A percentile compares a stretch with the other conserved stretches of the same genome.
These are phyloP conservation scores for Mustela lutreola DNA, from an alignment of 2,113 vertebrate species.

Conservation along the genomic window DNA sequence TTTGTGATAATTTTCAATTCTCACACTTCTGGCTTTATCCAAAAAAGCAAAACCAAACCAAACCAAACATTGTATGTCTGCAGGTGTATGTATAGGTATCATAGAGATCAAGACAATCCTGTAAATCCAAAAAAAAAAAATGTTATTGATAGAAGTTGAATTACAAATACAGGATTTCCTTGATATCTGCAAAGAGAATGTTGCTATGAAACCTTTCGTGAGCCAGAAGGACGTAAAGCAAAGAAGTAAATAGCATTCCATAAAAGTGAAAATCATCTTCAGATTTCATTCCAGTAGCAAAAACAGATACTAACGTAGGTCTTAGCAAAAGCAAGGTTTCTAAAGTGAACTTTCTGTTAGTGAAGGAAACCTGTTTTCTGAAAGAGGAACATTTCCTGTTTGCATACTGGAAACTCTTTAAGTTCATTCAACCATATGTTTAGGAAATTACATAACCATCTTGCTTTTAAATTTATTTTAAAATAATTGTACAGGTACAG, in stretches of 20 bases:
- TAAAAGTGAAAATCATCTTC: background rate
- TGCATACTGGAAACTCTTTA: background rate
- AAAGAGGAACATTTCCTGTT: background rate
- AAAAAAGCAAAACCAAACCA: background rate
- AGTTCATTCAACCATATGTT: background rate
- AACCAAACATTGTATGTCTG: background rate
- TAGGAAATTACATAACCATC: background rate
- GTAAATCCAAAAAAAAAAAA: background rate
- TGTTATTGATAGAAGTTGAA: background rate
- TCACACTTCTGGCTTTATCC: background rate
- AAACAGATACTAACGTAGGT: background rate
- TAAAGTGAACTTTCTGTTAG: background rate
- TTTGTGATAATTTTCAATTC: background rate
- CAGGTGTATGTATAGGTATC: background rate
- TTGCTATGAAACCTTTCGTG: background rate
- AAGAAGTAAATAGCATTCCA: background rate
- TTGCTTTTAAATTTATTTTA: background rate
- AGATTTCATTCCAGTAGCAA: background rate
- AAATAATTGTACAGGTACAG: background rate
- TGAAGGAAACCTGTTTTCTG: background rate
- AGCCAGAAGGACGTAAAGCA: background rate
- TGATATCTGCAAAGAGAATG: background rate
- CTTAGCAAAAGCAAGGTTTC: background rate
- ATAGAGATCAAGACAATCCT: background rate
- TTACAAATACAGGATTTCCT: background rate